Conservation (phyloP, 2,797 vertebrate species). For the Anguilla pacifica region DNA sequence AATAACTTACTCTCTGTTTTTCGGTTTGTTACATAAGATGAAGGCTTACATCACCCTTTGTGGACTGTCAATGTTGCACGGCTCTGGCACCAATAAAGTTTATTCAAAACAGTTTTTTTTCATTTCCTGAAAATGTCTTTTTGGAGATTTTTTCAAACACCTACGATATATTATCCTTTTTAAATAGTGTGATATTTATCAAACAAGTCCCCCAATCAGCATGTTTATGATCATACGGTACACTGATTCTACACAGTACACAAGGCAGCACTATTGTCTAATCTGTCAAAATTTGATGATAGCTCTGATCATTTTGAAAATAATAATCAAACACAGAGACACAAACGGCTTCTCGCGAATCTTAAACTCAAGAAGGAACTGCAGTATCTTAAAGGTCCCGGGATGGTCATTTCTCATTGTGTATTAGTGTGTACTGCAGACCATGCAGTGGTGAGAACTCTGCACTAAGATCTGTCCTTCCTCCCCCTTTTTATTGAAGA, state of each 20-base stretch:
- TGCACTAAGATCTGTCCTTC: background rate
- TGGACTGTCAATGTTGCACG: background rate
- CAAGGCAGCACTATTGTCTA: background rate
- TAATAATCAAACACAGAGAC: background rate
- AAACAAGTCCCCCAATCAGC: background rate
- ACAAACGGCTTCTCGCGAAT: background rate
- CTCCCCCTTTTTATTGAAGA: background rate
- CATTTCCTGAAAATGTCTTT: too few species aligned
- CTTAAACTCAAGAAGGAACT: background rate
- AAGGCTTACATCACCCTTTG: background rate
- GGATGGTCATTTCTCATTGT: background rate
- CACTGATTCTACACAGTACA: background rate
- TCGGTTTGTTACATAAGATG: background rate
- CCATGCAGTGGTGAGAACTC: background rate
- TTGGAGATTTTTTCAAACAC: background rate
- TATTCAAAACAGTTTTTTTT: too few species aligned
- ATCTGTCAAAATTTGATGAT: background rate
- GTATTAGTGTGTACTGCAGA: background rate
- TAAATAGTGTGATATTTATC: background rate
- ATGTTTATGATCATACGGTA: background rate
- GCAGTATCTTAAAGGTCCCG: background rate
- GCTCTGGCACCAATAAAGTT: background rate
- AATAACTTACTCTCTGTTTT: background rate
- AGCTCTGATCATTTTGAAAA: background rate
- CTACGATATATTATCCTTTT: background rate